Base-by-base conservation (phyloP, 2,888 invertebrate genomes). In the Xestoiulus laeticollis region DNA sequence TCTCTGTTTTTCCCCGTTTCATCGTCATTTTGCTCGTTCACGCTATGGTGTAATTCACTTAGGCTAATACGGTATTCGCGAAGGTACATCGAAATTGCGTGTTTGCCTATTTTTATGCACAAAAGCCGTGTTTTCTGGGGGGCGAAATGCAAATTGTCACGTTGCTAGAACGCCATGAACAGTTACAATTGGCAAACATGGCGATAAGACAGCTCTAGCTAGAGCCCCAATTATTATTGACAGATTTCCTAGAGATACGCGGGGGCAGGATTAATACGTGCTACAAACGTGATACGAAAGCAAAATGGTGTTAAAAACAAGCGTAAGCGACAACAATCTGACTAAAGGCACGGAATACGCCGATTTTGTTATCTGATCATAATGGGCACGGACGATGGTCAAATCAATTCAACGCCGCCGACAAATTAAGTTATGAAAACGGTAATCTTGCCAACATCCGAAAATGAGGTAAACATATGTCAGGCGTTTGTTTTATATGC, bases 111-210 rank as follows among this genome's bases (percentile, higher is more conserved):
- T 78, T 48, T 78, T 30, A 78, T 78, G 30, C 78, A 78, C 30
- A 78, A 26, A n/a, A 30, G 14, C 30, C 78, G 30, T 14, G 78
- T 78, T 78, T 78, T 78, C 78, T 78, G 78, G 30, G 30, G 48
- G 78, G 78, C 78, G 78, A 78, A 78, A 78, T 78, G 78, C 78
- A 78, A 78, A 78, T 30, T 78, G 78, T 30, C 78, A 78, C 78
- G 78, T 30, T 30, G 30, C 2, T 26, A 12, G 30, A 78, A 78
- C 30, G 30, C 30, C 30, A 26, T 30, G 78, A 78, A 78, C 78
- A 78, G 78, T 78, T 78, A 78, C 78, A 78, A 30, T 78, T 78
- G 78, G 78, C 78, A 78, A 78, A 78, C 78, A 78, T 30, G 30
- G 78, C 30, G 78, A 78, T 78, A 30, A 30, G 78, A 26, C 78